Conservation (phyloP, 2,113 vertebrate species). For the Anarhynchus alexandrinus region DNA sequence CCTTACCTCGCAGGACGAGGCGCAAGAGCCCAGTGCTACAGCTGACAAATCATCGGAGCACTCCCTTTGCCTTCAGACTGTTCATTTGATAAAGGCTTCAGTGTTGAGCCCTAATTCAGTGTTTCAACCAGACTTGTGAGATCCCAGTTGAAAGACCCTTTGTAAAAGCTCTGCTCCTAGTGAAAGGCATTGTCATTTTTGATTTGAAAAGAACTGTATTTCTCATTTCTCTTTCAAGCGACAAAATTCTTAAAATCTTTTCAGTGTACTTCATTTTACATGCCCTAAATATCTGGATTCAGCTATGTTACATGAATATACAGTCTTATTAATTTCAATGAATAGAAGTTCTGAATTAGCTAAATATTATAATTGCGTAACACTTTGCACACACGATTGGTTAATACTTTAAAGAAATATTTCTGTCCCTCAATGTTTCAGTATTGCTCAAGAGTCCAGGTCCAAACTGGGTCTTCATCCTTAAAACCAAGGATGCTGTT, state of each 20-base stretch:
- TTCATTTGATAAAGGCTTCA: neutral
- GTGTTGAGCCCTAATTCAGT: neutral
- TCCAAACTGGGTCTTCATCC: neutral
- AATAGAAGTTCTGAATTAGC: neutral
- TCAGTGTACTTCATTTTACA: neutral
- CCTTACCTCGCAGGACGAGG: neutral
- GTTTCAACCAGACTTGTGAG: neutral
- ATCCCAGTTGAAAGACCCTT: neutral
- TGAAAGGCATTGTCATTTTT: neutral
- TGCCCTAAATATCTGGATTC: neutral
- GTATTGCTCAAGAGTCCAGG: neutral
- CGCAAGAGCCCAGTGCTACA: neutral
- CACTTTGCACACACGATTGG: neutral
- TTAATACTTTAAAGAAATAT: neutral
- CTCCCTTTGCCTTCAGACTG: neutral
- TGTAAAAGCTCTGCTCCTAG: neutral
- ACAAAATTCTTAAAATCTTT: neutral
- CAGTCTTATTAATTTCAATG: neutral
- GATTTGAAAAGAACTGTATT: neutral
- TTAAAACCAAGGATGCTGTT: neutral
- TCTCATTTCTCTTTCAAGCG: neutral
- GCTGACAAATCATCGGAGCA: neutral
- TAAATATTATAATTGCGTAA: neutral
- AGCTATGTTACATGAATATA: neutral
- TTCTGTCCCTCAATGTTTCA: neutral